These are phyloP conservation scores for Tinea semifulvella DNA, from an alignment of 2,888 invertebrate species.

Conservation along the genomic window DNA sequence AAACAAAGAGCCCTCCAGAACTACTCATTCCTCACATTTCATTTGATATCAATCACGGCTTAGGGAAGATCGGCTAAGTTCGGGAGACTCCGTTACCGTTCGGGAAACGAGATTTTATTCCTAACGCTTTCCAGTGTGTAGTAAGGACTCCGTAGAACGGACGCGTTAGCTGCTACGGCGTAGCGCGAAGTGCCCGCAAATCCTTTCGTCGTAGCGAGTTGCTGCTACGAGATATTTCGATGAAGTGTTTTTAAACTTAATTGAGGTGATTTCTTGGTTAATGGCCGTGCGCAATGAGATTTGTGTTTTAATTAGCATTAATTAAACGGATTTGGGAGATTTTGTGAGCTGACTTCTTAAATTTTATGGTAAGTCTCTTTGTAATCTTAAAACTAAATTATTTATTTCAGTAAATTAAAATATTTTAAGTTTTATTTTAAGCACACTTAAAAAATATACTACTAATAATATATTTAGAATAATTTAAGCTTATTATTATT, in stretches of 20 bases:
- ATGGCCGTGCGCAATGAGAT: conserved; percentile 4
- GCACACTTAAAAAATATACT: too few species aligned
- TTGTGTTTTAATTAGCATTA: conserved; percentile 12
- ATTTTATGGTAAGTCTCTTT: conserved; percentile 22
- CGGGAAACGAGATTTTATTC: conserved; percentile 35
- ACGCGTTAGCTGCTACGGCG: conserved; percentile 39
- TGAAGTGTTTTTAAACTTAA: conserved; percentile 10
- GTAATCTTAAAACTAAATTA: too few species aligned
- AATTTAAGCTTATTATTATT: too few species aligned
- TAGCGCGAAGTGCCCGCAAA: conserved; percentile 25
- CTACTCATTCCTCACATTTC: conserved; percentile 64
- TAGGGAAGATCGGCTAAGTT: conserved; percentile 42
- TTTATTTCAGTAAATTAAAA: too few species aligned
- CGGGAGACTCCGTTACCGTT: conserved; percentile 42
- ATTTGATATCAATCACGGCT: conserved; percentile 65
- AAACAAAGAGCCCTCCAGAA: conserved; percentile 56
- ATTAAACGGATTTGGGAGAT: conserved; percentile 12
- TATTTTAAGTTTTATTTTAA: too few species aligned
- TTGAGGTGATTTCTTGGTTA: conserved; percentile 8
- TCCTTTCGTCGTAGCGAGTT: conserved; percentile 3
- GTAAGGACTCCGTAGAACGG: conserved; percentile 42
- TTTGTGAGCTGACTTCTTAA: conserved; percentile 13
- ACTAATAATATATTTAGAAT: too few species aligned
- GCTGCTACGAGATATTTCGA: conserved; percentile 3
- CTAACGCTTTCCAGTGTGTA: conserved; percentile 45